Evolutionary conservation across 2,797 vertebrate genomes (phyloP).

Genomic region (Chaetophractus vellerosus): DNA sequence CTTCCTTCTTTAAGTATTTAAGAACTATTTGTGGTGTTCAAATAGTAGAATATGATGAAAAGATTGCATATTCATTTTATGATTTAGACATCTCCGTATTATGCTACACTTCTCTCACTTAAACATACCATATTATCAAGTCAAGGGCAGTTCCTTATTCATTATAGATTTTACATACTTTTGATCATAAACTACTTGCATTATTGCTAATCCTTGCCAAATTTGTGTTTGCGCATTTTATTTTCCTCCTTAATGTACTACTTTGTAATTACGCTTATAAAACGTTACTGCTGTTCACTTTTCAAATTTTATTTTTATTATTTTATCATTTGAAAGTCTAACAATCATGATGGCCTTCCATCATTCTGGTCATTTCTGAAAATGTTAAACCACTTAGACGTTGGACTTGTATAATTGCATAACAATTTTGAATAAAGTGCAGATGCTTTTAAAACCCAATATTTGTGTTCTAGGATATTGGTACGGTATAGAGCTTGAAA

Average conservation of each 20-base stretch:
- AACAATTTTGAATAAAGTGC: neutral
- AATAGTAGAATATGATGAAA: neutral
- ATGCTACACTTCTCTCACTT: neutral
- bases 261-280: slow-evolving; percentile 50
- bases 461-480: slow-evolving; percentile 92
- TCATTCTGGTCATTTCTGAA: slow-evolving; percentile 55
- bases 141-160: neutral
- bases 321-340: slow-evolving; percentile 68
- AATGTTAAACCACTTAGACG: neutral
- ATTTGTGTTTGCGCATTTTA: slow-evolving; percentile 6
- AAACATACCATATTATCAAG: neutral
- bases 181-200: neutral
- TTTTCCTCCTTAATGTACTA: slow-evolving; percentile 38
- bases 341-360: neutral
- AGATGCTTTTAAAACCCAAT: slow-evolving; percentile 30
- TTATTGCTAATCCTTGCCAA: slow-evolving; percentile 17
- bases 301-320: slow-evolving; percentile 64
- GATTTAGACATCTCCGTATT: neutral
- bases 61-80: neutral
- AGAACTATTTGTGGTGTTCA: neutral
- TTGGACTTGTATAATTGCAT: neutral
- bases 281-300: slow-evolving; percentile 52
- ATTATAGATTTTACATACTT: slow-evolving; percentile 11
- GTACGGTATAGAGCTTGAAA: slow-evolving; percentile 97
- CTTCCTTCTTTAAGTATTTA: slow-evolving; percentile 33